Base-by-base conservation (phyloP, 92 coral and sea anemone species). In the Umimayanthus kanabou region DNA sequence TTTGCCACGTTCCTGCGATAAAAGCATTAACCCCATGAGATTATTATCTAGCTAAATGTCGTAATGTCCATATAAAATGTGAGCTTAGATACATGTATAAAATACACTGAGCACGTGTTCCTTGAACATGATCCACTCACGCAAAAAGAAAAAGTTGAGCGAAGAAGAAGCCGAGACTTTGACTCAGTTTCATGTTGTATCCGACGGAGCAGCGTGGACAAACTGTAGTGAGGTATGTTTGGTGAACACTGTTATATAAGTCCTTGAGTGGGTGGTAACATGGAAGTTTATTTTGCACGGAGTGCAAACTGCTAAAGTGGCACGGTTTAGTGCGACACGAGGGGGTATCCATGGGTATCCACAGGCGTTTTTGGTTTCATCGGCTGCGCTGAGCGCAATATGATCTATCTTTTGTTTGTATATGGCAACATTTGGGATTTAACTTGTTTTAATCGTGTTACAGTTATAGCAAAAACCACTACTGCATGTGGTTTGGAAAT, bases 221-320 rank as follows among this genome's bases (percentile, higher is more conserved):
- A 45, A 47, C 43, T 70, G 66, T 69, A 66, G 2, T 42, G 76
- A 18, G 10, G 76, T 26, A 70, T 40, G 73, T 43, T 53, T 25
- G 28, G 39, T 45, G 87, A 72, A 71, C 25, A 53, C 39, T 14
- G 87, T 69, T 83, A 42, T 83, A 83, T 83, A 83, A 25, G n/a
- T 43, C 53, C 78, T 83, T 83, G 87, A 83, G 87, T 83, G 87
- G 87, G 87, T 83, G 87, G 87, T 70, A 83, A 83, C 87, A 55
- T 83, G 42, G 49, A 83, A 83, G 87, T 83, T 70, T 83, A 83
- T 70, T 83, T 83, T 70, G 53, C 78, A 40, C 87, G 66, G 66
- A 47, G 45, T 71, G 76, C 65, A 83, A 43, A 83, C 78, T 83
- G 87, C 47, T 83, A 42, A 83, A 83, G 67, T 83, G 78, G 45